Evolutionary conservation across 2,888 invertebrate genomes (phyloP).

Genomic region (Hydroisotoma schaefferi): DNA sequence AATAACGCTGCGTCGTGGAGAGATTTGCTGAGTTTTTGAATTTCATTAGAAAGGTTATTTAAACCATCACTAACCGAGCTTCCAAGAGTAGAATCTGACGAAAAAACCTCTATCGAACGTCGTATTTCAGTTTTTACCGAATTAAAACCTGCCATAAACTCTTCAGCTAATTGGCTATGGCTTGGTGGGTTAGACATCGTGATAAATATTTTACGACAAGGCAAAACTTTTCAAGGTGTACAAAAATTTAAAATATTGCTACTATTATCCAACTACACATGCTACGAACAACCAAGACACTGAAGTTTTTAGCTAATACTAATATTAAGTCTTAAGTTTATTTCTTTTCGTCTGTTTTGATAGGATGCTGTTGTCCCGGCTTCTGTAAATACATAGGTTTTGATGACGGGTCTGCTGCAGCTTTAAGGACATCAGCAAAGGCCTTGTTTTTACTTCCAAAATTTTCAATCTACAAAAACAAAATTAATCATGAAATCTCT

Average conservation of each 20-base stretch:
- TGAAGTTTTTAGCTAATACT: too few relatives aligned
- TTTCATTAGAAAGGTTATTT: constrained; percentile 71
- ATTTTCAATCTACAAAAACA: constrained; percentile 21
- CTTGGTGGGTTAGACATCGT: constrained; percentile 1
- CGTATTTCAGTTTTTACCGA: constrained; percentile 57
- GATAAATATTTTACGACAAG: neutral
- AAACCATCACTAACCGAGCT: constrained; percentile 58
- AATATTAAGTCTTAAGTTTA: too few relatives aligned
- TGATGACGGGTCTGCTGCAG: constrained; percentile 54
- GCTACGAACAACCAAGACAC: too few relatives aligned
- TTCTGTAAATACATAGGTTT: constrained; percentile 55
- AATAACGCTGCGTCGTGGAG: constrained; percentile 75
- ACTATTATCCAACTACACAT: too few relatives aligned
- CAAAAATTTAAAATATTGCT: neutral
- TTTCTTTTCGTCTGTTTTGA: constrained; percentile 63
- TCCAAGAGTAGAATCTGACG: constrained; percentile 47
- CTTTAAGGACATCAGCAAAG: constrained; percentile 54
- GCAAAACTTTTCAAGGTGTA: neutral
- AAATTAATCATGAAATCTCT: neutral
- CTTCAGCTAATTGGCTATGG: constrained; percentile 29
- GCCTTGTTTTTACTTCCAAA: constrained; percentile 7
- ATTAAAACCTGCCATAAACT: constrained; percentile 42
- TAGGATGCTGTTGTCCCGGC: constrained; percentile 51
- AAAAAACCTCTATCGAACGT: constrained; percentile 51
- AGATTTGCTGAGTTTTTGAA: constrained; percentile 72